Evolutionary conservation across 2,797 vertebrate species (phyloP), one percentile per base, ranked within the genome.

Genomic region (Pangasius mekongensis): DNA sequence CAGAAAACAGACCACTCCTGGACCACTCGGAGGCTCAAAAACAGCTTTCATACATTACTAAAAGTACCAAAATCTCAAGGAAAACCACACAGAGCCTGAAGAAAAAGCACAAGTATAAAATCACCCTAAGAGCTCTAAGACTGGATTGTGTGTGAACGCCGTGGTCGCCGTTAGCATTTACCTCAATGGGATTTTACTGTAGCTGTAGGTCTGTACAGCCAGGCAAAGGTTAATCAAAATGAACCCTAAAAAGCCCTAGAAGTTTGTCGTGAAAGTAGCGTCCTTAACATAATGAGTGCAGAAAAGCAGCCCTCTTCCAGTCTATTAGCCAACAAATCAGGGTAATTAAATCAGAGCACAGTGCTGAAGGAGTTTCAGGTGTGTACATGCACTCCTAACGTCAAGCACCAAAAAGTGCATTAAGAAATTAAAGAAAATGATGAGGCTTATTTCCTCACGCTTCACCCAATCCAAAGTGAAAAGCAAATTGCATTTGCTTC

Each of bases 291-390:
- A 91, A 91, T 87, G 84, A 89, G 86, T 47, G 84, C 58, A 85
- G 76, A 82, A 90, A 93, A 88, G 56, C 92, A 89, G 89, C 87
- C 87, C 93, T 91, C 89, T 90, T 92, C 91, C 89, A 87, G 76
- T 92, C 92, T 90, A 95, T 95, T 95, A 95, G 87, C 88, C 82
- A 33, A 90, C 89, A 89, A 95, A 95, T 94, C 90, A 91, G 86
- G 33, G 58, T 91, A 94, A 96, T 95, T 94, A 94, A 90, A 78
- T 33, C 87, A 86, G 82, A 92, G 89, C 87, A 81, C 89, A 30
- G 36, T 58, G 84, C 82, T 94, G 90, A 92, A 91, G 91, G 92
- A 91, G 86, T 81, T 89, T 91, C 94, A 95, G 94, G 95, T 95
- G 93, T 90, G 91, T 92, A 93, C 93, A 93, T 92, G 92, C 90